Evolutionary conservation across 1,140 invertebrate species (phyloP), one percentile per base, ranked within the genome.

Genomic region (Yoshiicerus persimilis): DNA sequence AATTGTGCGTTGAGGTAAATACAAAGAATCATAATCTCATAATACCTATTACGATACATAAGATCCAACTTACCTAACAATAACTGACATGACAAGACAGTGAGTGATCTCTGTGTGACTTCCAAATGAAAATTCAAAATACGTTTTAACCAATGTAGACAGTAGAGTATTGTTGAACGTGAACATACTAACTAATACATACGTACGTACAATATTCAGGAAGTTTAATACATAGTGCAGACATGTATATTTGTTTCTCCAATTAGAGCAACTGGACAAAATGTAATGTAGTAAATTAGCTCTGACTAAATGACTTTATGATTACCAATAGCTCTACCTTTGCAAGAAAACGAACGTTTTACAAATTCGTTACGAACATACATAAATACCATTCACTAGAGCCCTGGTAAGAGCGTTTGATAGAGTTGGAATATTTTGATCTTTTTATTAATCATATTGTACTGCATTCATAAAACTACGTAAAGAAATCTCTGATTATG

Each of bases 391-490:
- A 70, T n/a, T 9, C 34, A 36, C 36, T 56, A 56, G 47, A 56
- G 47, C 47, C 13, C 34, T 20, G 20, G 27, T 16, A 80, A 16
- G n/a, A 80, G 20, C 75, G 75, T 80, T 80, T 80, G 30, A 80
- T 80, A 80, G 75, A 80, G 30, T 80, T 80, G 75, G 32, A 80
- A 80, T 80, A 80, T 80, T 80, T 80, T 80, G 75, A 80, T 80
- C 75, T 80, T 80, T 80, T 80, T 80, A 34, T 34, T 80, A 34
- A 70, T 70, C 13, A 38, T 75, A 23, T 11, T 75, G 34, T 16
- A n/a, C n/a, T n/a, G 38, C 23, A 70, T 56, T 16, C 47, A 56
- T n/a, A 16, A n/a, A 56, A 70, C 10, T 66, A n/a, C 5, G 66
- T 70, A 70, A 32, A 20, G 20, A 56, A 56, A 56, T 56, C 47